Evolutionary conservation across 2,888 invertebrate species (phyloP), one percentile per base, ranked within the genome.

Genomic region (Eristalis tenax): DNA sequence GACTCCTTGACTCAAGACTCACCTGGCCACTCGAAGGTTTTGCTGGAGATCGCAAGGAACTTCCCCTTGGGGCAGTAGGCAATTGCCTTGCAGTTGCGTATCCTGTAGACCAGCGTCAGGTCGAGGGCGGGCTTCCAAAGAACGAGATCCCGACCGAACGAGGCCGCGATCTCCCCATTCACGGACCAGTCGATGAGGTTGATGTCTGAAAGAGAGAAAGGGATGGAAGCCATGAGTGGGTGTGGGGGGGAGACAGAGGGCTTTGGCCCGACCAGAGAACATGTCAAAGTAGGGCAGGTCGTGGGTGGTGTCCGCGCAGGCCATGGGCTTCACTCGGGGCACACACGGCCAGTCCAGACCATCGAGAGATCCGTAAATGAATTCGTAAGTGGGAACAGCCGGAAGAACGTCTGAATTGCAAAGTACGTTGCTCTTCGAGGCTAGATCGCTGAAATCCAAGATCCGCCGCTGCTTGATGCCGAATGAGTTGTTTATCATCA

Each of bases 101-200:
- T 90, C 50, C 89, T 90, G 38, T 91, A 92, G 1, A 91, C 84
- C 90, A 91, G 89, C 3, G 92, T 92, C 8, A 90, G 81, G 56
- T 91, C 91, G 15, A 90, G 89, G 1, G 89, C 82, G 23, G 91
- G 91, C 10, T 89, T 90, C 92, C 93, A 93, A 18, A 93, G 85
- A 35, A 93, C 91, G 5, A 93, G 88, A 66, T 92, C 92, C n/a
- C 89, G 82, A 2, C 91, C 91, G 85, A 92, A 92, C 0, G 92
- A 91, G 8, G 92, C 90, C 0, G 92, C 93, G 59, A 93, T 91
- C 83, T 92, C 91, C 23, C 90, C 91, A 32, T 89, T 89, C 1
- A 88, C 59, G 0, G 92, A 92, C 93, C 93, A 93, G 74, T 92
- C 92, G 81, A 93, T 91, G 32, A 92, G 88, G 81, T 92, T 92